A percentile compares a stretch with the other conserved stretches of the same genome.
Evolutionary conservation across 2,113 vertebrate genomes (phyloP).

Genomic region (Fregata magnificens): DNA sequence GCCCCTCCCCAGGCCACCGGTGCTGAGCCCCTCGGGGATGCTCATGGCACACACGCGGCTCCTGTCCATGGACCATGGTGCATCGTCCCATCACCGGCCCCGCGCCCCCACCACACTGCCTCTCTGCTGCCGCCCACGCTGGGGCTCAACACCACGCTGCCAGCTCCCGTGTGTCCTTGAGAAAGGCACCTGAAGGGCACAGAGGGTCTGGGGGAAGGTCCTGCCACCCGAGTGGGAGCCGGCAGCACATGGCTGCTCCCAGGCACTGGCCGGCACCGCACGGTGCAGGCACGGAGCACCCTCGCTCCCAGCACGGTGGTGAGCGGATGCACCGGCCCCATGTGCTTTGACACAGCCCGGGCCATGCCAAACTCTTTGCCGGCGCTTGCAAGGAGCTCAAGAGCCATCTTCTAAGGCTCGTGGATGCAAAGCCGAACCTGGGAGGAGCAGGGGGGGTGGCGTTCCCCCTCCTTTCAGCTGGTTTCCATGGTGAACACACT

Average conservation of each 20-base stretch:
- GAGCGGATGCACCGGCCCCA: rapidly evolving
- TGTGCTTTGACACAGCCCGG: not conserved
- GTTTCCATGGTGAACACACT: slow-evolving; percentile 69
- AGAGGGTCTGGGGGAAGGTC: not conserved
- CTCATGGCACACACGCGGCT: rapidly evolving
- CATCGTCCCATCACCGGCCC: not conserved
- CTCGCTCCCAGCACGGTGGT: rapidly evolving
- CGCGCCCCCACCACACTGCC: rapidly evolving
- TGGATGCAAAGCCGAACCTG: slow-evolving; percentile 12
- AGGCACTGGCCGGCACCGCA: rapidly evolving
- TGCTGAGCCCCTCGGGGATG: not conserved
- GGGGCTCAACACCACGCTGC: not conserved
- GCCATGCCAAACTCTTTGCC: not conserved
- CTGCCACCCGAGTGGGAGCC: not conserved
- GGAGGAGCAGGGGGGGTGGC: slow-evolving; percentile 8
- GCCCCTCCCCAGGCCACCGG: not conserved
- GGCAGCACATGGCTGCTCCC: not conserved
- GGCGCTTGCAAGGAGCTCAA: not conserved
- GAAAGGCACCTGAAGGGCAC: not conserved
- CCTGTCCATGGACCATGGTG: rapidly evolving
- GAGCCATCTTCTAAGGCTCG: slow-evolving; percentile 43
- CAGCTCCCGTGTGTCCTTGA: not conserved
- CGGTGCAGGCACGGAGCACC: rapidly evolving
- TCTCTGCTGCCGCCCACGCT: not conserved
- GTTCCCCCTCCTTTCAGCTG: slow-evolving; percentile 1